A percentile compares a stretch with the other conserved stretches of the same genome.
phyloP scores from a whole-genome alignment of 2,113 vertebrate genomes.

The Andinoacara biseriatus region DNA sequence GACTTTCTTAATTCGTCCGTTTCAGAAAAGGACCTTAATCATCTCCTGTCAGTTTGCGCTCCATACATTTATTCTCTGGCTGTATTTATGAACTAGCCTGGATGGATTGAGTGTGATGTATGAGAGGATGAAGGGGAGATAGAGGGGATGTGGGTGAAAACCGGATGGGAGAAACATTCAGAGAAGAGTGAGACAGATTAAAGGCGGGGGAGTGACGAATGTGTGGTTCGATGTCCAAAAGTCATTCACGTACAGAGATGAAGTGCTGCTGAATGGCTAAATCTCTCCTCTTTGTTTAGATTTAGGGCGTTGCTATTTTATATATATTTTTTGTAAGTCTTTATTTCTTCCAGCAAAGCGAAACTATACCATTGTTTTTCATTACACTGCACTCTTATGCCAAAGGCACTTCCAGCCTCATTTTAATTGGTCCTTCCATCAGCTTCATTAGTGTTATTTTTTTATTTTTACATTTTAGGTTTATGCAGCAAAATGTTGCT shows the following conservation, averaged over 20 bases:
- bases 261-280: constrained; percentile 46
- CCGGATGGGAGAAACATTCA: constrained; percentile 9
- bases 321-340: not conserved
- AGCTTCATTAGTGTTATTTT: too few species aligned
- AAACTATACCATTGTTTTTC: not conserved
- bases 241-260: constrained; percentile 39
- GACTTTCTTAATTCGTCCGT: not conserved
- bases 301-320: not conserved
- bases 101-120: constrained; percentile 51
- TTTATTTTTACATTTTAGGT: not conserved
- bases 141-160: constrained; percentile 30
- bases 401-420: not conserved
- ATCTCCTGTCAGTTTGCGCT: constrained; percentile 9
- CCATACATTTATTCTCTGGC: not conserved
- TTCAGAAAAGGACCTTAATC: constrained; percentile 6
- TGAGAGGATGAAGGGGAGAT: constrained; percentile 22
- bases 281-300: not conserved
- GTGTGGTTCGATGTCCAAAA: constrained; percentile 14
- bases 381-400: not conserved
- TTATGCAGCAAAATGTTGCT: not conserved
- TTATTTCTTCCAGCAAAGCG: not conserved
- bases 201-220: constrained; percentile 17
- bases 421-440: not conserved
- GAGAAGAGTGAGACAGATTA: constrained; percentile 26
- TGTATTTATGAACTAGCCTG: constrained; percentile 8